Percentiles rank a stretch among this genome's conserved stretches.
These are phyloP conservation scores for Pomacea canaliculata DNA, from an alignment of 2,888 invertebrate species.

Conservation along the genomic window DNA sequence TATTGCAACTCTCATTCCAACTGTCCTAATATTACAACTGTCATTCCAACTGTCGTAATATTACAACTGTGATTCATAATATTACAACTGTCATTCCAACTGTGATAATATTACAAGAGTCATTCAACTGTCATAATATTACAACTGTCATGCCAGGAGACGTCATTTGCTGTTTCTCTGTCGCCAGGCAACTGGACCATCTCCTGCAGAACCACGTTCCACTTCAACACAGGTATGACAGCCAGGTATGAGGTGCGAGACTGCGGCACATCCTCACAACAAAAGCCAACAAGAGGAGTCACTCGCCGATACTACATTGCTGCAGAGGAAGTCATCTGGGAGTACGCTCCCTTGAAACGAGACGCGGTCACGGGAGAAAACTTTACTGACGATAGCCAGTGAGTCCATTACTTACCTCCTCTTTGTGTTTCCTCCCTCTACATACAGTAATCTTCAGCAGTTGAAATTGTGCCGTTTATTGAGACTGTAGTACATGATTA, in stretches of 20 bases:
- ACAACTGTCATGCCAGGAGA: too few relatives aligned
- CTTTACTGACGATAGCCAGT: constrained; percentile 42
- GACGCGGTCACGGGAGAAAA: constrained; percentile 39
- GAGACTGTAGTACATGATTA: too few relatives aligned
- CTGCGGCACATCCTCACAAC: constrained; percentile 27
- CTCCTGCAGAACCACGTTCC: constrained; percentile 44
- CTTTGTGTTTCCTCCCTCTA: background rate
- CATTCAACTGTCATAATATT: too few relatives aligned
- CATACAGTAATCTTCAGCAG: background rate
- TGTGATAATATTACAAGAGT: too few relatives aligned
- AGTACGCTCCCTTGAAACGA: constrained; percentile 44
- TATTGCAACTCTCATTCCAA: too few relatives aligned
- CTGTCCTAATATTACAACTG: too few relatives aligned
- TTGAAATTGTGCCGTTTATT: too few relatives aligned
- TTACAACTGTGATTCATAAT: too few relatives aligned
- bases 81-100: too few relatives aligned
- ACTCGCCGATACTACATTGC: constrained; percentile 40
- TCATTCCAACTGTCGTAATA: too few relatives aligned
- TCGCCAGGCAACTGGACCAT: constrained; percentile 47
- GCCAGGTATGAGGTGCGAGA: constrained; percentile 43
- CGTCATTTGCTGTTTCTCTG: too few relatives aligned
- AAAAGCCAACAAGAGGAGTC: background rate
- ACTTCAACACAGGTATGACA: constrained; percentile 48
- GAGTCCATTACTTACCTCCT: background rate
- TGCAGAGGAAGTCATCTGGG: constrained; percentile 43